A percentile compares a stretch with the other conserved stretches of the same genome.
These are phyloP conservation scores for Pangasianodon hypophthalmus DNA, from an alignment of 2,113 vertebrate species.

Conservation along the genomic window DNA sequence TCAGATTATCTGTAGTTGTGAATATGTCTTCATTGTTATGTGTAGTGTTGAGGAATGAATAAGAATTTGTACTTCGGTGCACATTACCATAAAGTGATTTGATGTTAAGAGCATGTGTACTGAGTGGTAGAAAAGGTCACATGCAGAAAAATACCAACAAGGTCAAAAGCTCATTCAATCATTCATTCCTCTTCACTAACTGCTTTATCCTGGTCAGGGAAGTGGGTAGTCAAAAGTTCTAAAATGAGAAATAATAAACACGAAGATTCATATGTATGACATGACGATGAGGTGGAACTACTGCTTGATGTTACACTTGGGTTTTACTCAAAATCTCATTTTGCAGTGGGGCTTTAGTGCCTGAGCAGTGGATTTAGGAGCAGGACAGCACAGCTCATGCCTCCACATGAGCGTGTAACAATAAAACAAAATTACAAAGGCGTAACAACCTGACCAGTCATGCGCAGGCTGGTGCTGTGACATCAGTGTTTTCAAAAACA, in stretches of 20 bases:
- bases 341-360: neutral
- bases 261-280: neutral
- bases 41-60: neutral
- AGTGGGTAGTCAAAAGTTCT: neutral
- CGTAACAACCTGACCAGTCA: neutral
- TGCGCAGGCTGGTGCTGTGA: neutral
- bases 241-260: neutral
- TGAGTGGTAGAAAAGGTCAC: neutral
- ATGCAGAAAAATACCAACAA: neutral
- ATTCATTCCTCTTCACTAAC: neutral
- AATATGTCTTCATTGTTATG: neutral
- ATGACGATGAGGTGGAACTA: neutral
- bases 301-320: neutral
- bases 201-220: neutral
- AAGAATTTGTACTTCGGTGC: neutral
- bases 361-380: neutral
- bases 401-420: too few species aligned
- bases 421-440: too few species aligned
- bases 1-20: neutral
- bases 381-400: neutral
- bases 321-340: neutral
- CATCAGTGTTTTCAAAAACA: neutral
- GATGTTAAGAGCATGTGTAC: neutral
- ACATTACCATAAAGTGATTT: neutral
- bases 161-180: neutral